A percentile compares a stretch with the other conserved stretches of the same genome.
These are phyloP conservation scores for Pterocles gutturalis DNA, from an alignment of 2,113 vertebrate genomes.

Conservation along the genomic window DNA sequence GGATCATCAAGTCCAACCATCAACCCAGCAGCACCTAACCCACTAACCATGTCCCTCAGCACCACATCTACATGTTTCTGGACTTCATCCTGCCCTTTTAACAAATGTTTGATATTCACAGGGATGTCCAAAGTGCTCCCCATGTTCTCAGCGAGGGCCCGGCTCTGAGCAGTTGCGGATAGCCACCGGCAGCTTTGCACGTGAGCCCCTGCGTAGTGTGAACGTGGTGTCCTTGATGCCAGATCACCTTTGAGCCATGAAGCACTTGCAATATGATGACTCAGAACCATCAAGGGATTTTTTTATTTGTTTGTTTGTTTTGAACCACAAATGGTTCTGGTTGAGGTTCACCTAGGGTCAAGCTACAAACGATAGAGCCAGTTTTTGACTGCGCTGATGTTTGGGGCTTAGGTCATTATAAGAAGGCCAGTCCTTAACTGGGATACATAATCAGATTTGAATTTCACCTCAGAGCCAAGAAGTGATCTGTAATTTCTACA, in stretches of 20 bases:
- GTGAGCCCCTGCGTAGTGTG: neutral
- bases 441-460: slow-evolving; percentile 35
- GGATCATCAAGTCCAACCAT: no score
- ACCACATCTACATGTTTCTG: no score
- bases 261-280: neutral
- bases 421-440: neutral
- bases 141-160: neutral
- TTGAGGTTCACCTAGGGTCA: slow-evolving; percentile 48
- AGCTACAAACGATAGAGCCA: neutral
- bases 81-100: neutral
- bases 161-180: neutral
- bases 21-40: no score
- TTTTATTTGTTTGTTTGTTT: slow-evolving; percentile 35
- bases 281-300: slow-evolving; percentile 37
- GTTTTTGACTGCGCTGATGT: neutral
- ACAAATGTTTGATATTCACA: neutral
- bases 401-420: neutral
- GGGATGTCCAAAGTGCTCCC: neutral
- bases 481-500: neutral
- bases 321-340: slow-evolving; percentile 11
- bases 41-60: no score
- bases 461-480: slow-evolving; percentile 18
- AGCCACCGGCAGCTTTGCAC: neutral
- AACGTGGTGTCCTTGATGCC: neutral
- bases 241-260: neutral